Evolutionary conservation across 2,888 invertebrate species (phyloP).

Genomic region (Acrobasis suavella): DNA sequence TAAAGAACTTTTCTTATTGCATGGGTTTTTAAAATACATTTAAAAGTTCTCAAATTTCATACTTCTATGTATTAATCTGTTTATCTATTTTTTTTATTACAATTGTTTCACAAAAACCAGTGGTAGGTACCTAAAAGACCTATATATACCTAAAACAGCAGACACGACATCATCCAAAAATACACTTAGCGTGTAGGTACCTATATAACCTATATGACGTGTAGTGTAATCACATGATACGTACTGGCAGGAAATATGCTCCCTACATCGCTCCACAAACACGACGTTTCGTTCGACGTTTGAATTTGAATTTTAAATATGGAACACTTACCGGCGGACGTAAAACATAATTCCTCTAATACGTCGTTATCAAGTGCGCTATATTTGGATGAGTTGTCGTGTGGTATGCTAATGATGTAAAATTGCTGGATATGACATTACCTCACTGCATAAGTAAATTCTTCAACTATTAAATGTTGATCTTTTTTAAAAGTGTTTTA

Average conservation of each 20-base stretch:
- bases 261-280: conserved; percentile 32
- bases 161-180: neutral
- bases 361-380: conserved; percentile 75
- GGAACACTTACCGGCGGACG: conserved; percentile 69
- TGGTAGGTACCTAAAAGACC: too few species aligned
- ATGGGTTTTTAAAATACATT: too few species aligned
- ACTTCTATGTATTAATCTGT: too few species aligned
- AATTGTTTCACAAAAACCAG: too few species aligned
- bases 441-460: neutral
- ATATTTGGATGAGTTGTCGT: conserved; percentile 72
- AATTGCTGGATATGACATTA: conserved; percentile 41
- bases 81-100: too few species aligned
- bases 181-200: neutral
- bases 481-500: too few species aligned
- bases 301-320: conserved; percentile 60
- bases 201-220: neutral
- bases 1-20: too few species aligned
- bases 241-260: conserved; percentile 22
- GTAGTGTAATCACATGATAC: neutral
- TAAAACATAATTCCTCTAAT: conserved; percentile 71
- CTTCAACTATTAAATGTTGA: neutral
- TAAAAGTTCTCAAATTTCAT: too few species aligned
- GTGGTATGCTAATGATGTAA: conserved; percentile 36
- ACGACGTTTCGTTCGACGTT: conserved; percentile 41
- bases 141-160: too few species aligned